Base-by-base conservation (phyloP, 2,888 invertebrate genomes). In the Tetanocera ferruginea region DNA sequence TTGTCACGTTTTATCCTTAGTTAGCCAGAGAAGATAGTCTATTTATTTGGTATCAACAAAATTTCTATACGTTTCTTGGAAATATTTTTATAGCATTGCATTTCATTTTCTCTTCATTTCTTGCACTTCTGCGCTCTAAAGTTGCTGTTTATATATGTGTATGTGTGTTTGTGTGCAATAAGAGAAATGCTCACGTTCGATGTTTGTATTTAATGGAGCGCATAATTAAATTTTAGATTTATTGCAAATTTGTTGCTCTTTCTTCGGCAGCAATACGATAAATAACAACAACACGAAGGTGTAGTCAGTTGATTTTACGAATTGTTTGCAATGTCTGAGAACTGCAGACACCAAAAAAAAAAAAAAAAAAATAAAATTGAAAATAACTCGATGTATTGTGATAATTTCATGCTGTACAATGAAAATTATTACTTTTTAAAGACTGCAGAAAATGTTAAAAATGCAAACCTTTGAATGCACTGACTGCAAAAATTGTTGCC, bases 151-250 rank as follows among this genome's bases (percentile, higher is more conserved):
- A 5, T 5, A 5, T 34, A 5, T 34, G 3, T 34, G 3, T 34
- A 5, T 34, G 5, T 34, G 5, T 37, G 5, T 5, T 1, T 37
- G 37, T 37, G 37, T 37, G 37, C 37, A 37, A 37, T 37, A 8
- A 25, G 11, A 23, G 28, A 66, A 66, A 11, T 66, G n/a, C 37
- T 66, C 66, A 66, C 66, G 66, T 66, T 66, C 66, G 28, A 19
- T 19, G 19, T 66, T 66, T 37, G 66, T 34, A 66, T 66, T 66
- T 34, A 66, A 66, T 66, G 66, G 66, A 34, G 66, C 66, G 34
- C 37, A 34, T 66, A 66, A 66, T 66, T 66, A 34, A 34, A 66
- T 66, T 66, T 66, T 37, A 17, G 34, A 66, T 66, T 66, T 66
- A 66, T 66, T n/a, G 37, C 66, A 66, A 66, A n/a, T 66, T 28